Conservation (phyloP, 1,140 invertebrate genomes). For the Sitodiplosis mosellana region DNA sequence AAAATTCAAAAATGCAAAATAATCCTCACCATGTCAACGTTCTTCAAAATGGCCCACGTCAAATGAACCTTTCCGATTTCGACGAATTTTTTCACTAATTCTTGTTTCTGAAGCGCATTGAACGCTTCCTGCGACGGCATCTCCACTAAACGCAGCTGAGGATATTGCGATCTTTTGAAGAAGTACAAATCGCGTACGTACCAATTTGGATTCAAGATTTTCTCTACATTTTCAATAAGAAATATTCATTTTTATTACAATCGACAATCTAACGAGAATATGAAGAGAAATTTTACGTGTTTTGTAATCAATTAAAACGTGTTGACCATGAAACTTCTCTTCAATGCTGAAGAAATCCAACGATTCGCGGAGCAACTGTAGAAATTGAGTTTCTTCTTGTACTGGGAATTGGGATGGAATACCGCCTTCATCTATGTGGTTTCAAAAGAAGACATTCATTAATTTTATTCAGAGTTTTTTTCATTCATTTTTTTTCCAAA, state of each 20-base stretch:
- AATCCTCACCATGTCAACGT: conserved; percentile 59
- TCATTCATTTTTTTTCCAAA: conserved; percentile 1
- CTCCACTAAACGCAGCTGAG: conserved; percentile 85
- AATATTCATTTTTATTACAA: not conserved
- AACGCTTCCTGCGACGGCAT: conserved; percentile 86
- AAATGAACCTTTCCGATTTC: conserved; percentile 90
- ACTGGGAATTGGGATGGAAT: conserved; percentile 98
- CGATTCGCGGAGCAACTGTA: conserved; percentile 85
- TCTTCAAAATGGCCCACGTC: conserved; percentile 78
- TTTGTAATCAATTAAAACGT: conserved; percentile 93
- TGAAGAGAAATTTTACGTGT: conserved; percentile 54
- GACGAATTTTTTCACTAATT: conserved; percentile 84
- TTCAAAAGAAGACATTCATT: too few species aligned
- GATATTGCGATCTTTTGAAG: conserved; percentile 96
- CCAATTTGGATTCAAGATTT: conserved; percentile 83
- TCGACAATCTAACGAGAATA: not conserved
- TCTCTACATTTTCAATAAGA: conserved; percentile 39
- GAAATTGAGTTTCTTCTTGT: conserved; percentile 97
- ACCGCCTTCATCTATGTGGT: conserved; percentile 65
- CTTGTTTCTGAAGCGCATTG: conserved; percentile 78
- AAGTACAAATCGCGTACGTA: conserved; percentile 98
- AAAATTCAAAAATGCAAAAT: not conserved
- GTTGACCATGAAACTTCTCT: conserved; percentile 71
- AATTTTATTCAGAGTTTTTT: conserved; percentile 3
- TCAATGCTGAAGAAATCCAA: conserved; percentile 96